Conservation (phyloP, 2,888 invertebrate genomes). For the Dexiosoma caninum region DNA sequence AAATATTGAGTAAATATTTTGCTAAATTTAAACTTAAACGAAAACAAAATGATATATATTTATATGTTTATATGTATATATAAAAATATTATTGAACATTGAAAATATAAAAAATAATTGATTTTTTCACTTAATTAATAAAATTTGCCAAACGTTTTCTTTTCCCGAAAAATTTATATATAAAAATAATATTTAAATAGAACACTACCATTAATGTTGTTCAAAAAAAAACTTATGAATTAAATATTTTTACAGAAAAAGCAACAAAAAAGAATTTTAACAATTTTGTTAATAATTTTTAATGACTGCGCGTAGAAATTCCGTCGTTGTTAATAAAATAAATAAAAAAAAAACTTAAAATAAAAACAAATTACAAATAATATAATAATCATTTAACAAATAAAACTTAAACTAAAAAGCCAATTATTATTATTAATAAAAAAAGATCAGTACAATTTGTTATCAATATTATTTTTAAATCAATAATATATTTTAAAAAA, state of each 20-base stretch:
- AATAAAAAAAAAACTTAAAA: constrained; percentile 46
- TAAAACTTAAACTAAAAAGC: constrained; percentile 48
- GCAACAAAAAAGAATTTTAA: constrained; percentile 26
- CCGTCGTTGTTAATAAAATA: not conserved
- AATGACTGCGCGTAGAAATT: constrained; percentile 36
- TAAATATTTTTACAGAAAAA: constrained; percentile 27
- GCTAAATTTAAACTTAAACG: constrained; percentile 73
- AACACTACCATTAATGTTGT: constrained; percentile 5
- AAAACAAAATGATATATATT: constrained; percentile 68
- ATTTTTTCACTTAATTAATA: constrained; percentile 68
- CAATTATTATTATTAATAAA: constrained; percentile 36
- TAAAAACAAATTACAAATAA: constrained; percentile 58
- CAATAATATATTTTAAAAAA: not conserved
- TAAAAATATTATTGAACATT: constrained; percentile 68
- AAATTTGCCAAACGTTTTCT: constrained; percentile 76
- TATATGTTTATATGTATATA: constrained; percentile 59
- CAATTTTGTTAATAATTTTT: constrained; percentile 27
- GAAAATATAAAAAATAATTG: constrained; percentile 69
- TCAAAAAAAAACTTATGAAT: constrained; percentile 12
- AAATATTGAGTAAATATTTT: constrained; percentile 69
- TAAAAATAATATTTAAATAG: constrained; percentile 53
- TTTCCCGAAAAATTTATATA: constrained; percentile 71
- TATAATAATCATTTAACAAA: constrained; percentile 58
- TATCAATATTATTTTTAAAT: constrained; percentile 34
- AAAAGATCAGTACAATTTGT: constrained; percentile 61